These are phyloP conservation scores for Pantelozetes paolii DNA, from an alignment of 2,888 invertebrate genomes.

Conservation along the genomic window DNA sequence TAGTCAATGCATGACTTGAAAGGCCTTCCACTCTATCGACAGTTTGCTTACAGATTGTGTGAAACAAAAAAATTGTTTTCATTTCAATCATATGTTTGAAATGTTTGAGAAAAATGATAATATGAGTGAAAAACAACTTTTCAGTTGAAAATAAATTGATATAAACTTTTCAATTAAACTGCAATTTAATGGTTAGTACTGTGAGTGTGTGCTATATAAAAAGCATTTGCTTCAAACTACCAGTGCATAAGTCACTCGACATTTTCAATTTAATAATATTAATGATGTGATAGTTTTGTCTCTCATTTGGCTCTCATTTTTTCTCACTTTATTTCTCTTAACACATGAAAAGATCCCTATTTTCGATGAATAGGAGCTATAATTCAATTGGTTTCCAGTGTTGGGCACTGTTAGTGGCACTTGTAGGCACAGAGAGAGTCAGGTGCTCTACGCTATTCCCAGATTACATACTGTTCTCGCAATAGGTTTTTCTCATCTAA, in stretches of 20 bases:
- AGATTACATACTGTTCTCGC: neutral
- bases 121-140: neutral
- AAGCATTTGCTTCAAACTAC: neutral
- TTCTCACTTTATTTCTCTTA: conserved; percentile 2
- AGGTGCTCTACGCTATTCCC: conserved; percentile 9
- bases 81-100: no score
- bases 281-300: conserved; percentile 31
- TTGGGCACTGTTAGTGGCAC: neutral
- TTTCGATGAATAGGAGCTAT: conserved; percentile 18
- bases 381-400: neutral
- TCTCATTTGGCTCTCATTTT: neutral
- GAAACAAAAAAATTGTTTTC: neutral
- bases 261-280: neutral
- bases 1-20: conserved; percentile 32
- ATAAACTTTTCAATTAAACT: neutral
- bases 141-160: neutral
- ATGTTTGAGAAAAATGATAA: neutral
- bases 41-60: neutral
- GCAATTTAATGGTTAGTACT: no score
- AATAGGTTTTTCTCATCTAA: conserved; percentile 1
- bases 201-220: no score
- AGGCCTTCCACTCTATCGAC: conserved; percentile 23
- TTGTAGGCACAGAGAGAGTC: conserved; percentile 12
- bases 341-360: neutral
- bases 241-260: neutral